These are phyloP conservation scores for Brenthis daphne DNA, from an alignment of 2,888 invertebrate genomes.

Conservation along the genomic window DNA sequence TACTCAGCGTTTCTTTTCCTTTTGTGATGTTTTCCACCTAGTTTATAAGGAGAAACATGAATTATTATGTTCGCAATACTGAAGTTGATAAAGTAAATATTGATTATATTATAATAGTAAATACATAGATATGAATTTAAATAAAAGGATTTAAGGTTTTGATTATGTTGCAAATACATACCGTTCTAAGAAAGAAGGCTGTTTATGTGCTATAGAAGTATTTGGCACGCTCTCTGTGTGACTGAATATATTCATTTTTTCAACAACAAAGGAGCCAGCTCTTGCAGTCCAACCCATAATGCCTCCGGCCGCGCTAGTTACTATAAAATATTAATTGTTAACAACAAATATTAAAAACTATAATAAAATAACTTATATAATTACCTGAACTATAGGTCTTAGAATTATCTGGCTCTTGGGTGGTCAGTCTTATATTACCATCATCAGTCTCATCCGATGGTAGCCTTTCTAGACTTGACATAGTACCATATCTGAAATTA, in stretches of 20 bases:
- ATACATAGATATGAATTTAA: neutral
- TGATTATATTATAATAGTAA: neutral
- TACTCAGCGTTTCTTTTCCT: conserved; percentile 59
- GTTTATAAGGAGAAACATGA: conserved; percentile 48
- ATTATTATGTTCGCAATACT: conserved; percentile 28
- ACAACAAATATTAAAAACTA: neutral
- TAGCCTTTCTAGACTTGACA: conserved; percentile 87
- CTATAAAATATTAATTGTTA: conserved; percentile 40
- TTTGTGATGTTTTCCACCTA: conserved; percentile 57
- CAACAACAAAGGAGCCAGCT: conserved; percentile 90
- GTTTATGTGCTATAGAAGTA: conserved; percentile 71
- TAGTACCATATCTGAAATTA: conserved; percentile 83
- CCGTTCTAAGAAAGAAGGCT: conserved; percentile 79
- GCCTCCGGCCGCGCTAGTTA: conserved; percentile 71
- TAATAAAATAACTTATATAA: neutral
- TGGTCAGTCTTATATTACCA: conserved; percentile 76
- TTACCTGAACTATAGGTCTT: conserved; percentile 48
- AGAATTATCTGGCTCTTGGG: conserved; percentile 63
- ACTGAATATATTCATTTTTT: conserved; percentile 86
- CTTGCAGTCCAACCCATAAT: conserved; percentile 89
- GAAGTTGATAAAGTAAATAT: neutral
- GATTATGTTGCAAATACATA: conserved; percentile 40
- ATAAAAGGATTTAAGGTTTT: neutral
- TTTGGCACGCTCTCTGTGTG: conserved; percentile 75
- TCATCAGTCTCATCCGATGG: conserved; percentile 85